Base-by-base conservation (phyloP, 2,888 invertebrate species). In the Dynastes maya region DNA sequence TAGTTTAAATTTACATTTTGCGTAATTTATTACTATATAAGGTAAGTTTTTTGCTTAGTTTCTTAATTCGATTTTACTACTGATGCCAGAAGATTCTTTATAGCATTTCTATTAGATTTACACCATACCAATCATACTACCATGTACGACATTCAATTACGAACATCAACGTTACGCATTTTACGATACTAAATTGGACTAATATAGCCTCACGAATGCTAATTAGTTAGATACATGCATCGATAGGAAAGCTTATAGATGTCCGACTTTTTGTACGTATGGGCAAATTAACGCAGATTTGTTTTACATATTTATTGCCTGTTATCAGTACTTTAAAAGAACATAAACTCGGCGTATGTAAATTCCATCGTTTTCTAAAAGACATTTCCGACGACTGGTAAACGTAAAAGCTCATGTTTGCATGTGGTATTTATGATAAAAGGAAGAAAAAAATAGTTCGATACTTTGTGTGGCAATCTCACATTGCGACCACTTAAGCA, bases 351-450 rank as follows among this genome's bases (percentile, higher is more conserved):
- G 8, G 22, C 65, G 22, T 40, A 67, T 67, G 65, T 45, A 67
- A 67, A 67, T 67, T 13, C 37, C 13, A 65, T 11, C 65, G 45
- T 67, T 67, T 67, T 67, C 65, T 67, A 67, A 67, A 67, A 22
- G 13, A 8, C 16, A 11, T 67, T 67, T 40, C 40, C 65, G 40
- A 67, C 40, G 65, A 58, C 55, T 16, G 22, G 55, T 58, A 58
- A 58, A 58, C 65, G n/a, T 45, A 67, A 16, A 67, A 65, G 22
- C 22, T 8, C 22, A 58, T 58, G 55, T 58, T 58, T 16, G 4
- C 22, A 22, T 58, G 55, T 27, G 22, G 22, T 58, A 58, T 58
- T 16, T 58, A 16, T 16, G 22, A 22, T 58, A 58, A 58, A 58
- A 27, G 2, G 9, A 51, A 29, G 45, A 67, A 58, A 58, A 27